A percentile compares a stretch with the other conserved stretches of the same genome.
phyloP scores from a whole-genome alignment of 2,797 vertebrate genomes.

The Hoplostethus mediterraneus region DNA sequence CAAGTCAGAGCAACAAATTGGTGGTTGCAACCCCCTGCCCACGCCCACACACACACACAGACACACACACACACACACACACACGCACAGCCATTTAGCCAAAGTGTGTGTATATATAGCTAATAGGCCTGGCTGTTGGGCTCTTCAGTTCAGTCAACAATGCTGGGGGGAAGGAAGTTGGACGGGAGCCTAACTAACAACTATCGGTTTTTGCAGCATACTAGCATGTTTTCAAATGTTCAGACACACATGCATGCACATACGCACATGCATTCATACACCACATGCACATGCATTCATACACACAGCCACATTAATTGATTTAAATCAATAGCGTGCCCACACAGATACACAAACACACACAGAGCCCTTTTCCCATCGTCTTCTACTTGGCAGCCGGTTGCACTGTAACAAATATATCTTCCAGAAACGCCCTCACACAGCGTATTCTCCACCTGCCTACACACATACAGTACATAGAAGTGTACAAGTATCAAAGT shows the following conservation, averaged over 20 bases:
- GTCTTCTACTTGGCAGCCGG: constrained; percentile 50
- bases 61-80: not conserved
- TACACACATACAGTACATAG: constrained; percentile 59
- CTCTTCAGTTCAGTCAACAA: constrained; percentile 57
- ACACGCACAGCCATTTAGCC: constrained; percentile 7
- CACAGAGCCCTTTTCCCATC: constrained; percentile 50
- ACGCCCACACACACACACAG: not conserved
- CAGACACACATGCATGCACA: constrained; percentile 20
- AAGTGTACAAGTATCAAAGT: constrained; percentile 43
- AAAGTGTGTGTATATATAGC: constrained; percentile 52
- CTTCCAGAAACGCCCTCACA: constrained; percentile 42
- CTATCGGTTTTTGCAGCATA: constrained; percentile 15
- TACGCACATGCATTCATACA: constrained; percentile 28
- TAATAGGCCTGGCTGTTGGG: constrained; percentile 58
- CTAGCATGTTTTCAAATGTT: constrained; percentile 4
- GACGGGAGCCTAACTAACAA: constrained; percentile 40
- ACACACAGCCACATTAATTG: not conserved
- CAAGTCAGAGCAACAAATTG: constrained; percentile 62
- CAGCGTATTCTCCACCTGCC: constrained; percentile 56
- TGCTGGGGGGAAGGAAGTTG: constrained; percentile 42
- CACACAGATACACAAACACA: constrained; percentile 8
- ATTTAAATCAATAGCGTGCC: not conserved
- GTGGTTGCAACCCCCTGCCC: constrained; percentile 33
- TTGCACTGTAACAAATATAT: constrained; percentile 57
- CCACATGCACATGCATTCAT: not conserved